A percentile compares a stretch with the other conserved stretches of the same genome.
These are phyloP conservation scores for Tribolium freemani DNA, from an alignment of 2,888 invertebrate species.

Conservation along the genomic window DNA sequence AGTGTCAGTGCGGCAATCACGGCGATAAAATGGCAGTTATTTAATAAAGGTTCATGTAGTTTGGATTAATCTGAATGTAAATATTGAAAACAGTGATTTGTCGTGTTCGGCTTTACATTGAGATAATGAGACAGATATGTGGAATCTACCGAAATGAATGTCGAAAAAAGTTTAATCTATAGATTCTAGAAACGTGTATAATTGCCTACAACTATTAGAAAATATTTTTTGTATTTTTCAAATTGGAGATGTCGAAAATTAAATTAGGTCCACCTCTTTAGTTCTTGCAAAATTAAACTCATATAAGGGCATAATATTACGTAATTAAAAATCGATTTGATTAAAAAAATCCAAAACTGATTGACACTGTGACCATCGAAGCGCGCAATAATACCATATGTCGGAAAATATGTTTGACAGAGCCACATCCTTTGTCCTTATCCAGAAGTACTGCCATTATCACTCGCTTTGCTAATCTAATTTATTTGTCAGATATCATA, in stretches of 20 bases:
- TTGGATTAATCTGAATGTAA: constrained; percentile 20
- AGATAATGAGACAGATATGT: constrained; percentile 3
- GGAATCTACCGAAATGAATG: neutral
- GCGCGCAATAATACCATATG: constrained; percentile 19
- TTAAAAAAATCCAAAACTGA: neutral
- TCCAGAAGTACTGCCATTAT: constrained; percentile 16
- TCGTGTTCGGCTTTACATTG: neutral
- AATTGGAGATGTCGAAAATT: too few species aligned
- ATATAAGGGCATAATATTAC: too few species aligned
- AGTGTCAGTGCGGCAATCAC: neutral
- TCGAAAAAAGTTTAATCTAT: neutral
- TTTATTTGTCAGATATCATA: constrained; percentile 24
- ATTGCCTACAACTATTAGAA: too few species aligned
- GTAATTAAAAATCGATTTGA: too few species aligned
- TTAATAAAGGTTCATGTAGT: constrained; percentile 24
- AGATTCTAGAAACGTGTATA: neutral
- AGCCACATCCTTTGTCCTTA: constrained; percentile 13
- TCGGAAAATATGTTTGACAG: neutral
- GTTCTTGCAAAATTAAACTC: too few species aligned
- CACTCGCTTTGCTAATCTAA: constrained; percentile 12
- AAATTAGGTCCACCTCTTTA: too few species aligned
- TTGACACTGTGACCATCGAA: neutral
- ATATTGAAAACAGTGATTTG: constrained; percentile 29
- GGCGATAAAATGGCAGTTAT: constrained; percentile 4
- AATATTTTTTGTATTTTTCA: too few species aligned